Base-by-base conservation (phyloP, 2,113 vertebrate species). In the Eulemur rufifrons region DNA sequence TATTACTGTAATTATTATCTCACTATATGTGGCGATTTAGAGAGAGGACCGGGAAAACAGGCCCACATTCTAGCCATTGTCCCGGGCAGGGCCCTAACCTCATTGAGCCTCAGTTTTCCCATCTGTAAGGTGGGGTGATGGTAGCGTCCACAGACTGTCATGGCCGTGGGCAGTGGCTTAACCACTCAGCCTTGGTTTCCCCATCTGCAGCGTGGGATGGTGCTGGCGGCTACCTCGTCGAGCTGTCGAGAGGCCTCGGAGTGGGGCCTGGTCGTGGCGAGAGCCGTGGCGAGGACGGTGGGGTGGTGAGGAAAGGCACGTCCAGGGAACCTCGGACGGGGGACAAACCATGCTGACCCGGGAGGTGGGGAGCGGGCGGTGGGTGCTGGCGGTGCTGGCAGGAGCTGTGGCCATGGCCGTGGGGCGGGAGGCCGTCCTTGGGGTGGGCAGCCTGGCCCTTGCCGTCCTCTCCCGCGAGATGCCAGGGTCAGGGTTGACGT, bases 211-310 rank as follows among this genome's bases (percentile, higher is more conserved):
- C 1, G 25, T 74, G 42, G 14, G 42, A 9, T 15, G 81, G 42
- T 20, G 14, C 14, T 5, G 12, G 52, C 9, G 20, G 64, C 27
- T 34, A 8, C 3, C 1, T 37, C 8, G 0, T 47, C 1, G 25
- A 32, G 76, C 37, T 23, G 17, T 32, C 0, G 0, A 5, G 2
- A 54, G 74, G 54, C 8, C 9, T 13, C 73, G 5, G 73, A 63
- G 73, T n/a, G 5, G 47, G 0, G 1, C 59, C 9, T 15, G 5
- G n/a, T 9, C 0, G 0, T 32, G 20, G 6, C 0, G 5, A 21
- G 4, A n/a, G 45, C 47, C 17, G 10, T 17, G n/a, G 6, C 2
- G 13, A 45, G 25, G 56, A 32, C 1, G 32, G 54, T 5, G 56
- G 34, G 9, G 27, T 66, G 15, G 71, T 0, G 12, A 74, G 29